phyloP scores from a whole-genome alignment of 1,140 invertebrate genomes.

The Theocolax elegans region DNA sequence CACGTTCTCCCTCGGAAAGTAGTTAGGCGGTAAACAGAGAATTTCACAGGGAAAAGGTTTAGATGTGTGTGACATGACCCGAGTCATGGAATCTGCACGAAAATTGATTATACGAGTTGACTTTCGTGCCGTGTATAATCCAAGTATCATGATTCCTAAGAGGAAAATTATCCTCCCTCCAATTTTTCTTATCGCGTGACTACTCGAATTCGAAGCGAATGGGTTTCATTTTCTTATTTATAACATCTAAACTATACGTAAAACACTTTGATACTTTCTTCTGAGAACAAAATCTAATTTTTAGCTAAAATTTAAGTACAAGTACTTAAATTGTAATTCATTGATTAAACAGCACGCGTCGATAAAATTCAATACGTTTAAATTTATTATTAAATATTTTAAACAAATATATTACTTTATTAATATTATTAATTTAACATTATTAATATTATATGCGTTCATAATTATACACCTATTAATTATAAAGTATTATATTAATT shows the following conservation, averaged over 20 bases:
- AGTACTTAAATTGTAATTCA: no score
- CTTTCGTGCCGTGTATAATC: neutral
- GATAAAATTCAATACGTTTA: no score
- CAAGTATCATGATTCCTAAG: constrained; percentile 1
- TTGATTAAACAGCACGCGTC: no score
- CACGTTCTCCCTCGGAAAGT: constrained; percentile 14
- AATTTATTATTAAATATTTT: no score
- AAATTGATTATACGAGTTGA: constrained; percentile 17
- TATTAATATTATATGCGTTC: no score
- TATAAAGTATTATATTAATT: no score
- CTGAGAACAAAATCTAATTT: no score
- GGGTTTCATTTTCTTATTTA: neutral
- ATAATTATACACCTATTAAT: no score
- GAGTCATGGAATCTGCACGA: neutral
- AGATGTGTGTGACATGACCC: neutral
- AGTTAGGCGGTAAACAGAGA: constrained; percentile 22
- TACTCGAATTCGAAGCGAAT: neutral
- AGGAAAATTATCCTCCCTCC: constrained; percentile 6
- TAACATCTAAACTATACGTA: neutral
- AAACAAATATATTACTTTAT: no score
- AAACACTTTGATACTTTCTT: no score
- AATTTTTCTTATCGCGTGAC: neutral
- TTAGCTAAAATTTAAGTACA: no score
- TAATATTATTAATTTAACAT: no score
- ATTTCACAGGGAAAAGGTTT: constrained; percentile 23